These are phyloP conservation scores for Scortum barcoo DNA, from an alignment of 2,113 vertebrate species.

Conservation along the genomic window DNA sequence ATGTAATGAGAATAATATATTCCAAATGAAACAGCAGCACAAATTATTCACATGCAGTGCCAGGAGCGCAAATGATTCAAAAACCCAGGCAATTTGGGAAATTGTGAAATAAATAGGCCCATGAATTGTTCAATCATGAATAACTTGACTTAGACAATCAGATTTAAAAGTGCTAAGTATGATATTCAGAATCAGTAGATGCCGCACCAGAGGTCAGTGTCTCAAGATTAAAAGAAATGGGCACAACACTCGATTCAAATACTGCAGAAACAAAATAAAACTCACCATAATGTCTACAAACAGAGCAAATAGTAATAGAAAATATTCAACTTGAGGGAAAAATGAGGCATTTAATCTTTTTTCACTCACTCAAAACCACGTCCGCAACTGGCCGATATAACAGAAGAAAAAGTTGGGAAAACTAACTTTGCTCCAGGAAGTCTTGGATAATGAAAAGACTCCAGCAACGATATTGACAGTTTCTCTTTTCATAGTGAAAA, in stretches of 20 bases:
- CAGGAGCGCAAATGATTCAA: constrained; percentile 24
- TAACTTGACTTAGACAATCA: constrained; percentile 13
- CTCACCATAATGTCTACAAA: too few relatives aligned
- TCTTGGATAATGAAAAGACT: constrained; percentile 66
- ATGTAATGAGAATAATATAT: constrained; percentile 51
- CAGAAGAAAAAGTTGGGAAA: constrained; percentile 41
- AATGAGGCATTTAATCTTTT: constrained; percentile 3
- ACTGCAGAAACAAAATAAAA: too few relatives aligned
- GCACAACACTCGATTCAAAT: too few relatives aligned
- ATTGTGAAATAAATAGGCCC: constrained; percentile 28
- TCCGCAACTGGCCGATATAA: neutral
- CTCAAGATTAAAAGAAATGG: too few relatives aligned
- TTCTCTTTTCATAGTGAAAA: constrained; percentile 53
- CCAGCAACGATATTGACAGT: constrained; percentile 63
- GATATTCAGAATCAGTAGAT: too few relatives aligned
- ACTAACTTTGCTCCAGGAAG: constrained; percentile 56
- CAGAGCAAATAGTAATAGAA: too few relatives aligned
- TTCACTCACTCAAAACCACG: neutral
- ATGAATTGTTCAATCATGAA: constrained; percentile 41
- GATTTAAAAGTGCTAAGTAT: too few relatives aligned
- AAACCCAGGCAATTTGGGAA: constrained; percentile 24
- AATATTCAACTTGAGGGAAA: too few relatives aligned
- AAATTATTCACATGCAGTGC: constrained; percentile 42
- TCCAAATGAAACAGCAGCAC: constrained; percentile 34
- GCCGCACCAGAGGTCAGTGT: too few relatives aligned